Conservation (phyloP, 2,888 invertebrate species). For the Teleogryllus oceanicus region DNA sequence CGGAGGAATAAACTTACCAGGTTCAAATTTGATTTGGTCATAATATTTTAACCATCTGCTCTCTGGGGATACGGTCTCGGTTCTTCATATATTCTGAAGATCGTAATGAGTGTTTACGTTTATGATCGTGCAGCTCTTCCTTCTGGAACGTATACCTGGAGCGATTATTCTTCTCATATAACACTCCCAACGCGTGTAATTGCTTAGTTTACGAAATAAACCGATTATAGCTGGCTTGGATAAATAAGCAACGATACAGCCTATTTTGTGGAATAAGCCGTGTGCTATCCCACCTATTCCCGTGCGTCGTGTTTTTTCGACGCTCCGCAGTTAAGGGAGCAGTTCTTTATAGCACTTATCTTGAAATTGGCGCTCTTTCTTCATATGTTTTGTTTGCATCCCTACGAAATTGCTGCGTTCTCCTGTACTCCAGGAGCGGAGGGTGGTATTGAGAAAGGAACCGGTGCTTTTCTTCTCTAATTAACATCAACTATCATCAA, state of each 20-base stretch:
- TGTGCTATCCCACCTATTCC: too few relatives aligned
- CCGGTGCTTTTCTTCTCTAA: too few relatives aligned
- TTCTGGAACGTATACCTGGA: neutral
- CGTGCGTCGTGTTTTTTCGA: too few relatives aligned
- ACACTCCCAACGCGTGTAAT: neutral
- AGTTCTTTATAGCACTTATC: too few relatives aligned
- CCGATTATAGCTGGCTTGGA: neutral
- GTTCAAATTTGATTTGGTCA: conserved; percentile 9
- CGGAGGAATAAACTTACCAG: neutral
- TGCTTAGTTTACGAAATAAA: neutral
- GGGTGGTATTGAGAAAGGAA: too few relatives aligned
- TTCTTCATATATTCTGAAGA: conserved; percentile 1
- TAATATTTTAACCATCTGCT: conserved; percentile 9
- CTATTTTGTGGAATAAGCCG: neutral
- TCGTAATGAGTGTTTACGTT: neutral
- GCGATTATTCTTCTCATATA: neutral
- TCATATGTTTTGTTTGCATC: too few relatives aligned
- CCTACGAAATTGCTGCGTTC: too few relatives aligned
- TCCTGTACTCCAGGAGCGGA: too few relatives aligned
- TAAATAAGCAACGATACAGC: neutral
- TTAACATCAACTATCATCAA: too few relatives aligned
- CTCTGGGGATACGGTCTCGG: neutral
- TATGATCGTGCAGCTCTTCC: neutral
- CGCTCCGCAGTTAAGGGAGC: too few relatives aligned
- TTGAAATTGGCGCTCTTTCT: too few relatives aligned